These are phyloP conservation scores for Halyomorpha halys DNA, from an alignment of 1,140 invertebrate genomes.

Conservation along the genomic window DNA sequence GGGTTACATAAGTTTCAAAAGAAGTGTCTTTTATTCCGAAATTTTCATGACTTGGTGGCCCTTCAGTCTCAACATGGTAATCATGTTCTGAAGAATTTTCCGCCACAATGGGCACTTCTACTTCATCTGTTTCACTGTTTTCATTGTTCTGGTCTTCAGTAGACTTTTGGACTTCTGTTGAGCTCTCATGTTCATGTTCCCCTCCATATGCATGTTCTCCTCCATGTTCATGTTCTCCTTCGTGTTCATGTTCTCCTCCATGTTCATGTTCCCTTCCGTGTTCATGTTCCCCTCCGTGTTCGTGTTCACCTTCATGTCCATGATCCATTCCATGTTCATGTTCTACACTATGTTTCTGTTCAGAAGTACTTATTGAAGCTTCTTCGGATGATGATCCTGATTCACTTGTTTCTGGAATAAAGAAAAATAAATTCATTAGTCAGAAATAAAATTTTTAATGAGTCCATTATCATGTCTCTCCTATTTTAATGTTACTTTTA, in stretches of 20 bases:
- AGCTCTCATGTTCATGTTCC: neutral
- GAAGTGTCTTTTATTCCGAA: neutral
- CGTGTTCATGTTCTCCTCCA: too few species aligned
- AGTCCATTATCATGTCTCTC: too few species aligned
- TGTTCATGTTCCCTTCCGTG: too few species aligned
- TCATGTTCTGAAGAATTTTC: neutral
- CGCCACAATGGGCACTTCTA: neutral
- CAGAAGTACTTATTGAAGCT: too few species aligned
- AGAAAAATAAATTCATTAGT: too few species aligned
- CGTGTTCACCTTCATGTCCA: neutral
- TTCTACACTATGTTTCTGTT: conserved; percentile 1
- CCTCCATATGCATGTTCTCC: too few species aligned
- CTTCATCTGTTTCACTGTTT: too few species aligned
- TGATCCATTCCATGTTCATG: conserved; percentile 16
- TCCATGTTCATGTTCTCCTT: too few species aligned
- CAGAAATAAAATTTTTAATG: too few species aligned
- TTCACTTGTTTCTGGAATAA: neutral
- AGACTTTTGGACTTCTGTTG: neutral
- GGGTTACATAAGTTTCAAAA: neutral
- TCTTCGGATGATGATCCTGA: too few species aligned
- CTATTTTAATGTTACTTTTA: too few species aligned
- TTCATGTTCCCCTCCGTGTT: neutral
- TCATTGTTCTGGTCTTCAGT: too few species aligned
- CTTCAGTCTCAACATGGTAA: neutral
- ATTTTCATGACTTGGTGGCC: neutral